Evolutionary conservation across 2,113 vertebrate species (phyloP), one percentile per base, ranked within the genome.

Genomic region (Turdus rufiventris): DNA sequence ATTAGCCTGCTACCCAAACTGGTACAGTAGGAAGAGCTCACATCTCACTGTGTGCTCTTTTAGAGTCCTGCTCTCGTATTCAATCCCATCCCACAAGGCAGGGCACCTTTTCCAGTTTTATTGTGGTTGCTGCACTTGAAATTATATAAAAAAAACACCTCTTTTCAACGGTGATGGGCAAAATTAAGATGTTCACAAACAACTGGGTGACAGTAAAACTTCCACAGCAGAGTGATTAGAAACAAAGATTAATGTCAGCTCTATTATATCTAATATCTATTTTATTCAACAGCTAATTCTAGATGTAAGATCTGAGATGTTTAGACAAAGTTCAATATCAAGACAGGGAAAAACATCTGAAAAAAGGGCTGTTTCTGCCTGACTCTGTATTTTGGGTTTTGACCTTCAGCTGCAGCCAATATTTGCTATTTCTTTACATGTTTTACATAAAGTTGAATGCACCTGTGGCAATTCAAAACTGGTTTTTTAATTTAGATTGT

Each of bases 391-490:
- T 78, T 85, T 42, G 42, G 29, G 45, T 80, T 93, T 93, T 94
- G 82, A 81, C 94, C 89, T 96, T 97, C 43, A 93, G 84, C 65
- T 96, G n/a, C 43, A 95, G 93, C 72, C 70, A 58, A n/a, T 94
- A 86, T 85, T 94, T 75, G 62, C 58, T 58, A 7, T 91, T 89
- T 85, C 79, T 47, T 85, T 79, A 34, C 29, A 6, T 87, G 34
- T 91, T 96, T 96, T 94, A 95, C 88, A 75, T 91, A 36, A 91
- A 56, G 65, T 25, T 82, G 61, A 93, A 96, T 95, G 95, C 51
- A 98, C 93, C 94, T 97, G 73, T 97, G 96, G 88, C 95, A 95
- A 91, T 62, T 70, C 88, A 95, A 93, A 94, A 80, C 76, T 94
- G 72, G 0, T 77, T 88, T 94, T 94, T 94, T 67, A 93, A 95